phyloP scores from a whole-genome alignment of 2,888 invertebrate species.

The Pogonocherus hispidulus region DNA sequence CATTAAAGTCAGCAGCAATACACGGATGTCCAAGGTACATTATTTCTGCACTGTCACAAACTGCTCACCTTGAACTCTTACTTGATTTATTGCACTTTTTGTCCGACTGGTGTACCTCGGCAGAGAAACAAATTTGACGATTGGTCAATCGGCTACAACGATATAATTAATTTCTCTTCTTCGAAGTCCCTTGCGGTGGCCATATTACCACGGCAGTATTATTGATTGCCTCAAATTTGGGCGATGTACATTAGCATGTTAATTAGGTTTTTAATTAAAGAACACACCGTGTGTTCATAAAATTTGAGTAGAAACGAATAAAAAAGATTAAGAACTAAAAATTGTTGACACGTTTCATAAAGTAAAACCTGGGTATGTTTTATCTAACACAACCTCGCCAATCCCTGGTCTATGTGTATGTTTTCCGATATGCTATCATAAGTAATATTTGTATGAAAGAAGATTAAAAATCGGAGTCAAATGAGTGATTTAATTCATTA shows the following conservation, averaged over 20 bases:
- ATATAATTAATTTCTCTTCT: slow-evolving; percentile 9
- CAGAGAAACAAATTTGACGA: slow-evolving; percentile 24
- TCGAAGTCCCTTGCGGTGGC: not conserved
- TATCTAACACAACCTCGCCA: too few species aligned
- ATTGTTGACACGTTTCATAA: too few species aligned
- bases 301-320: not conserved
- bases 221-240: slow-evolving; percentile 6
- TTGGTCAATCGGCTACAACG: slow-evolving; percentile 8
- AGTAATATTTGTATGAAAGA: too few species aligned
- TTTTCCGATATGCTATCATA: too few species aligned
- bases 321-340: too few species aligned
- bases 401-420: too few species aligned
- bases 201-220: not conserved
- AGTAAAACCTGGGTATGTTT: too few species aligned
- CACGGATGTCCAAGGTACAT: too few species aligned
- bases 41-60: slow-evolving; percentile 25
- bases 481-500: too few species aligned
- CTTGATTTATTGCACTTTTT: slow-evolving; percentile 48
- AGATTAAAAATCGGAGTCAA: too few species aligned
- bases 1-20: too few species aligned
- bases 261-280: slow-evolving; percentile 6
- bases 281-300: not conserved
- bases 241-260: not conserved
- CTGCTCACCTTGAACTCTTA: slow-evolving; percentile 46
- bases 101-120: slow-evolving; percentile 13